Evolutionary conservation across 2,113 vertebrate species (phyloP), one percentile per base, ranked within the genome.

Genomic region (Entomyzon cyanotis): DNA sequence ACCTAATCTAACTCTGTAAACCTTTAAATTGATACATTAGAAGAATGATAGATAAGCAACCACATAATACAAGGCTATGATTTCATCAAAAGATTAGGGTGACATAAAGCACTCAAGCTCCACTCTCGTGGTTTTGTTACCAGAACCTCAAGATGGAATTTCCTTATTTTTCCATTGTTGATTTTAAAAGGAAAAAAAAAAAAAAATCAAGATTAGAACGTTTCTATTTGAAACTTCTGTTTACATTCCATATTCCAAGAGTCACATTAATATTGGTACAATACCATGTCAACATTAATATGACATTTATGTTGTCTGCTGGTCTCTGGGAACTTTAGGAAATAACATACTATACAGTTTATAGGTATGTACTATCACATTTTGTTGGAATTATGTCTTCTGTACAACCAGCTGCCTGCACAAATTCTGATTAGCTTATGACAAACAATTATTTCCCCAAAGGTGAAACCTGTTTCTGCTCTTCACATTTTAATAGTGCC

Each of bases 1-100:
- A 97, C 94, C 95, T 95, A 97, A 97, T 95, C 95, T 97, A 97
- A 96, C 96, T 98, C 88, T 98, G 97, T 98, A 98, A 98, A 97
- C 98, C 96, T 98, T 98, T 96, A 96, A 65, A 94, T 69, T 70
- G 96, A 98, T 96, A 97, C 95, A 97, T 90, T 95, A 97, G 81
- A 95, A 96, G 87, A 94, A 96, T 91, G 95, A 97, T 35, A 95
- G 94, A 94, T 83, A 94, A 96, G 97, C 97, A 97, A 95, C 97
- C 96, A 62, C 31, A 84, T 93, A 94, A 95, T 96, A 97, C 95
- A 97, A 95, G 95, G 97, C 94, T 96, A 69, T 93, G 93, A 85
- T 91, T 96, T 97, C 92, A 96, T 86, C 58, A 95, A 96, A 97
- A 95, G 96, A 95, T 95, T 94, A 94, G 86, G 92, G 90, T 79